phyloP scores from a whole-genome alignment of 2,797 vertebrate genomes.

The Lutjanus campechanus region DNA sequence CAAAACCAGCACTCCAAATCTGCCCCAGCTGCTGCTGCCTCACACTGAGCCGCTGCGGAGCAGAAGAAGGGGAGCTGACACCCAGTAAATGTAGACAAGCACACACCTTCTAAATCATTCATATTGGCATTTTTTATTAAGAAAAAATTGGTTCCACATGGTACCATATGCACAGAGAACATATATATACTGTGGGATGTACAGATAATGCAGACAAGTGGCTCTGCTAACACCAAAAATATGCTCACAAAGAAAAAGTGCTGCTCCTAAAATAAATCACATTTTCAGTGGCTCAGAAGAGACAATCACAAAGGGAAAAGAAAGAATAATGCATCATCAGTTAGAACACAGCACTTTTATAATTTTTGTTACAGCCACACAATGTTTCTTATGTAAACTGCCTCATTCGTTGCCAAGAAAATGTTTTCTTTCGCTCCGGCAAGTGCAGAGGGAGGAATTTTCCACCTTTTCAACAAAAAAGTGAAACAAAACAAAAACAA shows the following conservation, averaged over 20 bases:
- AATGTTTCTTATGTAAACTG: conserved; percentile 35
- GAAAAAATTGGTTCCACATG: conserved; percentile 76
- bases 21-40: conserved; percentile 70
- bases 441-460: conserved; percentile 33
- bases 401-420: conserved; percentile 26
- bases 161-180: conserved; percentile 42
- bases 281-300: conserved; percentile 29
- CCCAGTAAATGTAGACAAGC: conserved; percentile 59
- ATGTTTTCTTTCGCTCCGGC: conserved; percentile 28
- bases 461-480: conserved; percentile 41
- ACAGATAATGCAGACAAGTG: conserved; percentile 61
- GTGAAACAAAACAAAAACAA: conserved; percentile 58
- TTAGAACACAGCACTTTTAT: conserved; percentile 23
- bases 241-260: conserved; percentile 48
- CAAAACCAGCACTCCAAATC: conserved; percentile 59
- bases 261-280: conserved; percentile 57
- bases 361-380: conserved; percentile 18
- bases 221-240: conserved; percentile 64
- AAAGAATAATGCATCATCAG: conserved; percentile 19
- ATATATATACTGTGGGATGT: conserved; percentile 44
- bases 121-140: conserved; percentile 56
- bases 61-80: conserved; percentile 71
- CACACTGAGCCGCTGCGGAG: conserved; percentile 47
- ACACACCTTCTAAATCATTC: conserved; percentile 78
- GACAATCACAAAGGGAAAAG: conserved; percentile 25